Evolutionary conservation across 2,888 invertebrate genomes (phyloP).

Genomic region (Eumacrocentrus americanus): DNA sequence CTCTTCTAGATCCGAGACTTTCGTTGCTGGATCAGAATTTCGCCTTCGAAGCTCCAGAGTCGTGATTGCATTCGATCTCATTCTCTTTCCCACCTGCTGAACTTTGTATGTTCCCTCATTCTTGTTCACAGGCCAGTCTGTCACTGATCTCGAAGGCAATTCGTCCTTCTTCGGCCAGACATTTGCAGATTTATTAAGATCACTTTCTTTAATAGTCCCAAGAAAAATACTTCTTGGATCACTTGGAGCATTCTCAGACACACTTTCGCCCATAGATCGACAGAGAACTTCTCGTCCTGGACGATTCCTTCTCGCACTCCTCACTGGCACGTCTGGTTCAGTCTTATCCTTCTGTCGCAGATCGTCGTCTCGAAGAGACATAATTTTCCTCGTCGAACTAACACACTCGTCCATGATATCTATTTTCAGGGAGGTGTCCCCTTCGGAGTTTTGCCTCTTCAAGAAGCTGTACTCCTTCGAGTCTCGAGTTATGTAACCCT

Average conservation of each 20-base stretch:
- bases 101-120: slow-evolving; percentile 46
- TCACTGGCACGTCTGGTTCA: slow-evolving; percentile 58
- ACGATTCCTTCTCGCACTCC: slow-evolving; percentile 56
- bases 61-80: slow-evolving; percentile 57
- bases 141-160: slow-evolving; percentile 46
- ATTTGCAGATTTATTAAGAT: slow-evolving; percentile 49
- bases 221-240: slow-evolving; percentile 55
- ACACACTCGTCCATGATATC: slow-evolving; percentile 41
- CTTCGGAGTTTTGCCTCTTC: slow-evolving; percentile 57
- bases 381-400: slow-evolving; percentile 24
- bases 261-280: slow-evolving; percentile 59
- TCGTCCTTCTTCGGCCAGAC: slow-evolving; percentile 51
- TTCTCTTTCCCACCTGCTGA: slow-evolving; percentile 58
- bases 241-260: slow-evolving; percentile 42
- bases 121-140: slow-evolving; percentile 58
- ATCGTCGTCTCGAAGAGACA: slow-evolving; percentile 20
- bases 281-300: slow-evolving; percentile 57
- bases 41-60: slow-evolving; percentile 68
- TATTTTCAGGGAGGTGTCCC: slow-evolving; percentile 47
- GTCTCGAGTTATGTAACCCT: slow-evolving; percentile 32
- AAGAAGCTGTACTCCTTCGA: slow-evolving; percentile 48
- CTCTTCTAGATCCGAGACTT: slow-evolving; percentile 62
- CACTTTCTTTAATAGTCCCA: slow-evolving; percentile 57
- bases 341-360: slow-evolving; percentile 45
- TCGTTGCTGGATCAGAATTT: slow-evolving; percentile 77